Conservation (phyloP, 2,113 vertebrate genomes). For the Girardinichthys multiradiatus region DNA sequence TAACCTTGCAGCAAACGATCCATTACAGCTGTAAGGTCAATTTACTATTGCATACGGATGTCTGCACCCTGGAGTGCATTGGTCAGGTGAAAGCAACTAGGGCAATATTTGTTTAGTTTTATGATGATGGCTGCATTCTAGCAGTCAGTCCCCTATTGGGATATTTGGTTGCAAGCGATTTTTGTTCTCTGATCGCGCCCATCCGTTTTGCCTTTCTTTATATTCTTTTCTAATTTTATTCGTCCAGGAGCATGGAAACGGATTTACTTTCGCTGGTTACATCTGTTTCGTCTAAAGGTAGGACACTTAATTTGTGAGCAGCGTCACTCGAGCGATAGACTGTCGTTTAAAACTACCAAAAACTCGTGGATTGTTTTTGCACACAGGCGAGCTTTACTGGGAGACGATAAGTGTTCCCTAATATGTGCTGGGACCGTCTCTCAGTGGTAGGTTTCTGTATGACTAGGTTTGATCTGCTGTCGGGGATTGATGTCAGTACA, state of each 20-base stretch:
- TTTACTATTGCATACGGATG: constrained; percentile 17
- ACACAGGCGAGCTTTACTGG: constrained; percentile 12
- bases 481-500: not conserved
- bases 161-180: constrained; percentile 28
- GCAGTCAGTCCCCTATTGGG: constrained; percentile 48
- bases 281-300: constrained; percentile 63
- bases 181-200: constrained; percentile 9
- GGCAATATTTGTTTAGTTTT: constrained; percentile 66
- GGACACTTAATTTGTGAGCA: constrained; percentile 32
- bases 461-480: not conserved
- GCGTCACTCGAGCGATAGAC: constrained; percentile 16
- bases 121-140: constrained; percentile 58
- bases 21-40: constrained; percentile 3
- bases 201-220: constrained; percentile 7
- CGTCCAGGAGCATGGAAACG: constrained; percentile 25
- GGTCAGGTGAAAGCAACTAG: constrained; percentile 60
- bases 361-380: constrained; percentile 44
- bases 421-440: constrained; percentile 32
- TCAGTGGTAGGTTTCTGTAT: constrained; percentile 25
- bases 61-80: constrained; percentile 31
- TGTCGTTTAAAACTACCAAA: constrained; percentile 11
- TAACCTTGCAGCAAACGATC: constrained; percentile 2
- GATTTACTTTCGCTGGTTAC: constrained; percentile 43
- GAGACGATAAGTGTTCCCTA: constrained; percentile 22
- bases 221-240: constrained; percentile 1